Evolutionary conservation across 1,140 invertebrate species (phyloP), one percentile per base, ranked within the genome.

Genomic region (Zaprionus vittiger): DNA sequence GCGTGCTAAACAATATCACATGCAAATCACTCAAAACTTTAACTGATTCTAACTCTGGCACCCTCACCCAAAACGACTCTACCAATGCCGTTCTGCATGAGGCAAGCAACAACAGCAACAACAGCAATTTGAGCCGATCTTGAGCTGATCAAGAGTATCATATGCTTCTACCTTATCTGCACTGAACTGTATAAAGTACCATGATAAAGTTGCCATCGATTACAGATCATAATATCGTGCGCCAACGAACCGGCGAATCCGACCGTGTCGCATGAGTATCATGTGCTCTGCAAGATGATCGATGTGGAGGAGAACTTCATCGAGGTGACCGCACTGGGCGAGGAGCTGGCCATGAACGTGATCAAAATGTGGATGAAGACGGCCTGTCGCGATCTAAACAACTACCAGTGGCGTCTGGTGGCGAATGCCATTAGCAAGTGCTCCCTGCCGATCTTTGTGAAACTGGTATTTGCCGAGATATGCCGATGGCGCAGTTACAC

Each of bases 401-500:
- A 98, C 93, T 97, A 98, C 92, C 99, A 99, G 92, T 99, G 98
- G 98, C 95, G 97, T 57, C 93, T 99, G 12, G 98, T 99, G 0
- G 96, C 97, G 24, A 99, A 99, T 91, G 98, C 97, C 1, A 97
- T 99, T 49, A 96, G 95, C 12, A 96, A 97, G 83, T 99, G 99
- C 91, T 99, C 98, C 5, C 93, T 99, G 54, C 99, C 99, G 0
- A 98, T 99, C 41, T 99, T 99, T 91, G 98, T 99, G 0, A 99
- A 99, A 93, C 93, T 99, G 20, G 98, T 99, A 1, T 98, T 98
- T 93, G 98, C 98, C 11, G 98, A 99, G 94, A 97, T 99, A 12
- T 98, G 97, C 91, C 94, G 98, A 65, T 99, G 99, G 99, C 95
- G 98, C 57, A 99, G 98, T 70, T 99, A 99, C 92, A 99, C 98